phyloP scores from a whole-genome alignment of 2,888 invertebrate species.

The Andrena marginata region DNA sequence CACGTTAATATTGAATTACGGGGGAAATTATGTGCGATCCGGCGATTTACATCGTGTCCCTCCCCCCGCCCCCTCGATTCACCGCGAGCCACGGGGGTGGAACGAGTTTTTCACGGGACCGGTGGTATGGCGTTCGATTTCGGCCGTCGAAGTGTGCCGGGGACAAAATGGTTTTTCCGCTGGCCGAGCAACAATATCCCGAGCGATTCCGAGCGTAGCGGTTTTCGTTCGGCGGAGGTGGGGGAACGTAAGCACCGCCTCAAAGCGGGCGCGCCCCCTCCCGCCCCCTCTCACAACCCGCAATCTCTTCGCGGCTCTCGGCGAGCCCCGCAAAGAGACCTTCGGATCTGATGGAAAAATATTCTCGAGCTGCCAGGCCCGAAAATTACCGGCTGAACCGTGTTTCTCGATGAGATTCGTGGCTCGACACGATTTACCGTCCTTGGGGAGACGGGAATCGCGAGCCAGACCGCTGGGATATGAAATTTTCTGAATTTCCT shows the following conservation, averaged over 20 bases:
- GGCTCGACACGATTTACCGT: neutral
- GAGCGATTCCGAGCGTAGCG: neutral
- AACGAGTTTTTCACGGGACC: neutral
- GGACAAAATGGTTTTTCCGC: slow-evolving; percentile 10
- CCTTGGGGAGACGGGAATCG: neutral
- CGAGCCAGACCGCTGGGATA: neutral
- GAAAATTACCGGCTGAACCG: neutral
- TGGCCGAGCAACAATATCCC: slow-evolving; percentile 2
- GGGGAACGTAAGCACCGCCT: neutral
- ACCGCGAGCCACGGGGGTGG: neutral
- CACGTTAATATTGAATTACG: slow-evolving; percentile 44
- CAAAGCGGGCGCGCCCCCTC: neutral
- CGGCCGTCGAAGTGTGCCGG: neutral
- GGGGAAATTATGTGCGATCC: slow-evolving; percentile 19
- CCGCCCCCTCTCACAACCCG: neutral
- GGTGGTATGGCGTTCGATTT: slow-evolving; percentile 10
- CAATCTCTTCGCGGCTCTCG: neutral
- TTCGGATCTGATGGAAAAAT: slow-evolving; percentile 1
- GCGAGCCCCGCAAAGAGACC: neutral
- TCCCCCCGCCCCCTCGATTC: neutral
- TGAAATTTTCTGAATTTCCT: neutral
- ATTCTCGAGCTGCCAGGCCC: neutral
- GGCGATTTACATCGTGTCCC: neutral
- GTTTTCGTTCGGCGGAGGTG: neutral
- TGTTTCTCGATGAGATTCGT: neutral